These are phyloP conservation scores for Psittacula derbiana DNA, from an alignment of 2,797 vertebrate genomes.

Conservation along the genomic window DNA sequence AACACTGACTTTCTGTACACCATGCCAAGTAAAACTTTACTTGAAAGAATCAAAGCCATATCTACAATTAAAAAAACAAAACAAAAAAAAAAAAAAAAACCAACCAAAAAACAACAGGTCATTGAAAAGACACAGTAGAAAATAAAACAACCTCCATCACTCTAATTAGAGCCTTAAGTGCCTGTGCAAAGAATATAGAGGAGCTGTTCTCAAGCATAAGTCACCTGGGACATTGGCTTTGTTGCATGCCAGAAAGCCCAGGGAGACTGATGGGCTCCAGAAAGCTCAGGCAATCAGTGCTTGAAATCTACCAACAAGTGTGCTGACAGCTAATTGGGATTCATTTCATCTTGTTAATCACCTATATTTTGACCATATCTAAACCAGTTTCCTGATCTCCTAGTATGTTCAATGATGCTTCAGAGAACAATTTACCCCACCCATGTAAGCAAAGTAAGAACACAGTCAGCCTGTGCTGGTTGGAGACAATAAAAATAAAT, in stretches of 20 bases:
- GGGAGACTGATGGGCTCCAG: neutral
- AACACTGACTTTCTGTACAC: neutral
- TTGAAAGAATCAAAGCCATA: neutral
- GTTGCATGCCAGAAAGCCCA: neutral
- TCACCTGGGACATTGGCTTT: neutral
- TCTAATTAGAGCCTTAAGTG: neutral
- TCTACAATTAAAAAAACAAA: neutral
- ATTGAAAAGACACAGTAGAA: neutral
- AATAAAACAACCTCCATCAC: neutral
- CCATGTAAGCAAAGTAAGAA: neutral
- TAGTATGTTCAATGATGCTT: neutral
- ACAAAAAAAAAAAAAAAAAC: neutral
- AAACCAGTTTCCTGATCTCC: neutral
- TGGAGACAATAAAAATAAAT: neutral
- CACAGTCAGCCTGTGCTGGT: fast-evolving
- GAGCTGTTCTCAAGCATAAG: neutral
- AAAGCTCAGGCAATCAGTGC: neutral
- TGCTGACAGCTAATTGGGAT: neutral
- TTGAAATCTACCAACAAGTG: fast-evolving
- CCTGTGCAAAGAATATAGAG: neutral
- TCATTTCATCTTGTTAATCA: neutral
- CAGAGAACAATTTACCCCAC: neutral
- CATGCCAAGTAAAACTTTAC: neutral
- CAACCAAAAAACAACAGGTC: neutral
- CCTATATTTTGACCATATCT: neutral